A percentile compares a stretch with the other conserved stretches of the same genome.
These are phyloP conservation scores for Drosophila sechellia DNA, from an alignment of 1,140 invertebrate genomes.

Conservation along the genomic window DNA sequence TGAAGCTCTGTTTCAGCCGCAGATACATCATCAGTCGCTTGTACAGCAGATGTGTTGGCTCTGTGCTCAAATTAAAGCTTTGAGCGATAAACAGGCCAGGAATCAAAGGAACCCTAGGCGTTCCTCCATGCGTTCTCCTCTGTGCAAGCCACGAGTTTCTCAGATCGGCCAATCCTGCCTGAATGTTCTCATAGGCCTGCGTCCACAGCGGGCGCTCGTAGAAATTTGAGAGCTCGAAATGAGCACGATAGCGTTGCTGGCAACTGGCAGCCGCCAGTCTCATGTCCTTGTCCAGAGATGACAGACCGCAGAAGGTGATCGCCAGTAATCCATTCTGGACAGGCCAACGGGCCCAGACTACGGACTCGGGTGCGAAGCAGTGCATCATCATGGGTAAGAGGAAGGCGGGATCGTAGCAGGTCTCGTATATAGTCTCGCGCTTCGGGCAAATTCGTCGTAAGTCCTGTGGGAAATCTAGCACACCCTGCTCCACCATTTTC, in stretches of 20 bases:
- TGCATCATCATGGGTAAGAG: slow-evolving; percentile 88
- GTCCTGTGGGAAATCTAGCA: slow-evolving; percentile 35
- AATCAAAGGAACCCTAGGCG: slow-evolving; percentile 86
- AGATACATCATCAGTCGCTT: slow-evolving; percentile 88
- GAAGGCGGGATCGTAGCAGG: slow-evolving; percentile 89
- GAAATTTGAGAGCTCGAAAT: slow-evolving; percentile 83
- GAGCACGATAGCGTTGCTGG: slow-evolving; percentile 87
- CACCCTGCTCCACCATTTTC: slow-evolving; percentile 58
- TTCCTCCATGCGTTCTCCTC: slow-evolving; percentile 70
- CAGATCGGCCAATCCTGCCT: slow-evolving; percentile 84
- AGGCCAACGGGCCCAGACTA: slow-evolving; percentile 87
- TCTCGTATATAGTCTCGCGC: slow-evolving; percentile 63
- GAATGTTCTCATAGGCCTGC: slow-evolving; percentile 85
- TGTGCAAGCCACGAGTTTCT: slow-evolving; percentile 73
- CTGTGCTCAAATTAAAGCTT: slow-evolving; percentile 86
- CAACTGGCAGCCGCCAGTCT: slow-evolving; percentile 87
- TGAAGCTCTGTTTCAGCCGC: slow-evolving; percentile 88
- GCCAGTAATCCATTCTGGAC: slow-evolving; percentile 87
- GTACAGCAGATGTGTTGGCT: slow-evolving; percentile 88
- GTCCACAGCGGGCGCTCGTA: slow-evolving; percentile 85
- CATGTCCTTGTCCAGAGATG: slow-evolving; percentile 86
- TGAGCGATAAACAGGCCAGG: slow-evolving; percentile 88
- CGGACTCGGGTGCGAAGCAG: slow-evolving; percentile 86
- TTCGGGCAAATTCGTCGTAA: slow-evolving; percentile 70
- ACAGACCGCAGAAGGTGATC: slow-evolving; percentile 86